Evolutionary conservation across 2,113 vertebrate genomes (phyloP), one percentile per base, ranked within the genome.

Genomic region (Amphiprion ocellaris): DNA sequence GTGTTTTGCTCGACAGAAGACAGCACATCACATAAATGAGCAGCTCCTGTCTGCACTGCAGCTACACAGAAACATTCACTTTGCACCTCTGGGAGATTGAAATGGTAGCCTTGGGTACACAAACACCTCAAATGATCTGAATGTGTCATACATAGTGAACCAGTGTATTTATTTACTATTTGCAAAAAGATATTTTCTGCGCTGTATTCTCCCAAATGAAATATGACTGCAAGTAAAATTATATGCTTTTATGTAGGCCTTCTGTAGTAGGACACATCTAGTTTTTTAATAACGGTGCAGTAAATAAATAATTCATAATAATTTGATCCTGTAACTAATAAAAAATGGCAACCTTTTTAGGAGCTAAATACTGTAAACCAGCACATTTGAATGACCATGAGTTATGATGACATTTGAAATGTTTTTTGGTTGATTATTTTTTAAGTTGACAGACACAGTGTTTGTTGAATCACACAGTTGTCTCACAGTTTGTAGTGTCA

Each of bases 1-100:
- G 21, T 52, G 26, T 21, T 16, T 66, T 69, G 23, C 37, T 53
- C 52, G 55, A 50, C 30, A 71, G 37, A 24, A 71, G 37, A 24
- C 33, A 7, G 2, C 39, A 23, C n/a, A 26, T 74, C 28, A 50
- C 47, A 17, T 26, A 30, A 67, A 24, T n/a, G 14, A 75, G 17
- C 37, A 69, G 37, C 19, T 54, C 5, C 24, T 26, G 10, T 47
- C 17, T 60, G 26, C 10, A 50, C 33, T 54, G 24, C 6, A 70
- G 49, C 15, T 24, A 3, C 23, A 23, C 41, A n/a, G 28, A 44
- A 21, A 3, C 23, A 37, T 17, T 50, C 10, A 26, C 8, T 44
- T 3, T 44, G 12, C 14, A 44, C 11, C 33, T 15, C 2, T 44
- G 41, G 41, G 12, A 44, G 41, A 14, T 4, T 14, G 41, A 15